Evolutionary conservation across 1,140 invertebrate genomes (phyloP).

Genomic region (Heliconius nattereri): DNA sequence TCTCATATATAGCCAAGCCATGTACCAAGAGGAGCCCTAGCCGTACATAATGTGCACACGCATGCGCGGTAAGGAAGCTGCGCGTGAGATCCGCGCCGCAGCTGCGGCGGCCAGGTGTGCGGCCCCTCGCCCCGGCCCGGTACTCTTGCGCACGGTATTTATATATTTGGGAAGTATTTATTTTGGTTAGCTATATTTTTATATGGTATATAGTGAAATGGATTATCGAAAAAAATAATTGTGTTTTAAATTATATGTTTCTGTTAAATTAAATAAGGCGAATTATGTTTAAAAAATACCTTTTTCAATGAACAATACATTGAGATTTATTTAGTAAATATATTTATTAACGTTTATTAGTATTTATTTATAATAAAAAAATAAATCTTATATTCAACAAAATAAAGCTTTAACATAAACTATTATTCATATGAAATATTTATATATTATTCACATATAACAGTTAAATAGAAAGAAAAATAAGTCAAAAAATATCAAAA

Average conservation of each 20-base stretch:
- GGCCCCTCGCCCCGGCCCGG: slow-evolving; percentile 57
- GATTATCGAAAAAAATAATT: no score
- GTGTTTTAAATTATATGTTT: no score
- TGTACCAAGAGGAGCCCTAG: neutral
- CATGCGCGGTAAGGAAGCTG: slow-evolving; percentile 75
- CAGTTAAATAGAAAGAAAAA: neutral
- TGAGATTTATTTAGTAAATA: no score
- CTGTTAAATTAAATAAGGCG: no score
- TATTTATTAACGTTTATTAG: no score
- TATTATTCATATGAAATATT: neutral
- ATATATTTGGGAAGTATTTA: neutral
- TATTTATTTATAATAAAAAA: no score
- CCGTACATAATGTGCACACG: slow-evolving; percentile 46
- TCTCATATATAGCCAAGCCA: neutral
- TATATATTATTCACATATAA: neutral
- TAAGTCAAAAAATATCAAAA: slow-evolving; percentile 20
- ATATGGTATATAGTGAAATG: neutral
- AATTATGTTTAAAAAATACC: no score
- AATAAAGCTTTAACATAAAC: no score
- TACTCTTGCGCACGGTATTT: slow-evolving; percentile 48
- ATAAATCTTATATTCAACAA: no score
- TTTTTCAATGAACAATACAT: no score
- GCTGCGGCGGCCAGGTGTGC: slow-evolving; percentile 77
- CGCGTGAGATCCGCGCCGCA: slow-evolving; percentile 77
- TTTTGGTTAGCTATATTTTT: neutral